Base-by-base conservation (phyloP, 1,140 invertebrate species). In the Dendroctonus valens region DNA sequence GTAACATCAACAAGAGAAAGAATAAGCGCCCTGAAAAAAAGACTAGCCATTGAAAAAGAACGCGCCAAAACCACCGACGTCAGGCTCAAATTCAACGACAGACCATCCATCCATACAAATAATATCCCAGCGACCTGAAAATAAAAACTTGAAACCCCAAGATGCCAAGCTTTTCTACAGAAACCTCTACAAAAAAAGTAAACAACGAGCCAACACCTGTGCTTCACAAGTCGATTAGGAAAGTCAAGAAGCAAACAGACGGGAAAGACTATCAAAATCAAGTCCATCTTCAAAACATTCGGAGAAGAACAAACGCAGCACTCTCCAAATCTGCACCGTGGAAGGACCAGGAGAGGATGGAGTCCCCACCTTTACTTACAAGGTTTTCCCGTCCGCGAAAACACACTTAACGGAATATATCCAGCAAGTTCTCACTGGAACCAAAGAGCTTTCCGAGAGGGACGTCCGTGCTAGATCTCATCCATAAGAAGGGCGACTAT, bases 301-400 rank as follows among this genome's bases (percentile, higher is more conserved):
- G 15, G 12, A 37, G 59, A 6, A 54, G 59, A n/a, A 62, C 26
- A 7, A 58, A 52, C 50, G 14, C 7, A 38, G 58, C 42, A 6
- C 15, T 66, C 5, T 42, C 7, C 5, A 59, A 61, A 42, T 41
- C 54, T 40, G 46, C 57, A 15, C 68, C 68, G 26, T 69, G 62
- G 55, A 71, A 69, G 67, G 61, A 7, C 68, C 68, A 41, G 70
- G 70, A 41, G 59, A 66, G 49, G 70, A 71, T 53, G 37, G 59
- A 14, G 64, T 69, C 8, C 70, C 68, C 12, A 59, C 39, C 9
- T 61, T 37, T 49, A 49, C 67, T 9, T 67, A 67, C 46, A 71
- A 71, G 58, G 54, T 42, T 7, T 52, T 65, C 41, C 59, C 67
- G 7, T 44, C 57, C 48, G 59, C 62, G 41, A 57, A 67, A 60